Evolutionary conservation across 2,888 invertebrate genomes (phyloP), one percentile per base, ranked within the genome.

Genomic region (Agrotis clavis): DNA sequence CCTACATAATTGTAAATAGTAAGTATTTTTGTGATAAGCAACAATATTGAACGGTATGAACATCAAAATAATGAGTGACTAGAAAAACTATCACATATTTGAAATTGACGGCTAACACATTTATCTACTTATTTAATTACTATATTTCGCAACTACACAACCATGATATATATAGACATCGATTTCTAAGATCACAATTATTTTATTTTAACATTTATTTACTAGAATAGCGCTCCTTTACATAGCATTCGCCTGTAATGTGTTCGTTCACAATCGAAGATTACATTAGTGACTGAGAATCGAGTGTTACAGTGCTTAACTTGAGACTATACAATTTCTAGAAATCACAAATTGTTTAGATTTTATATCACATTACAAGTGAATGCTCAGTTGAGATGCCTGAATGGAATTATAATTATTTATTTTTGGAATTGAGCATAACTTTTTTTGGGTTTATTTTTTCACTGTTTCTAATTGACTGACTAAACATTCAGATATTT

Each of bases 131-230:
- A 75, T 73, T 51, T 54, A 53, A 57, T 63, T 57, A 66, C 57
- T 76, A 71, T 76, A 35, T 68, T 84, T 82, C 84, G 85, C 85
- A 77, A 85, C 87, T 90, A 90, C 87, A 88, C 86, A 89, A 89
- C 86, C 85, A 82, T 80, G 74, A 85, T 88, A 88, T 89, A 89
- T 86, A 91, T 91, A 90, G 89, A 90, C 90, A 91, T 81, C 86
- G 79, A 91, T 88, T 77, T 81, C 81, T 85, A 83, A 73, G 62
- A 85, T 86, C 83, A 83, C 85, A 86, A 73, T 79, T 67, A 82
- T 73, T 81, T 72, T 78, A 72, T 78, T 80, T 71, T 56, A 53
- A 81, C 25, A 56, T 61, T 35, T 56, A 69, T 9, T 35, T 78
- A 53, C 57, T 77, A 59, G 13, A 41, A 41, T 9, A 11, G 2